These are phyloP conservation scores for Phymastichus coffea DNA, from an alignment of 1,140 invertebrate genomes.

Conservation along the genomic window DNA sequence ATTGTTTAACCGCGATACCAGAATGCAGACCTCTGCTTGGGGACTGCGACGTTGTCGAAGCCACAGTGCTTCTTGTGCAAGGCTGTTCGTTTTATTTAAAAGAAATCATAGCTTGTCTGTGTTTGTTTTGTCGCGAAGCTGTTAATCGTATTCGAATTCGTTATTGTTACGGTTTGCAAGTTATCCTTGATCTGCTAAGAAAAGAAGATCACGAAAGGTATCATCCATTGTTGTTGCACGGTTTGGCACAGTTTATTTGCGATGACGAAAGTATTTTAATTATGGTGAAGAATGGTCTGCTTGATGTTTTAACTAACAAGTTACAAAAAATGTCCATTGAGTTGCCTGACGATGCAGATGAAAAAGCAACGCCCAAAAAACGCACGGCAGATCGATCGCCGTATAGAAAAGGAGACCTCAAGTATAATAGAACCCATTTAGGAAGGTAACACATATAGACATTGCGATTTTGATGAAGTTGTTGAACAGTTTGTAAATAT, in stretches of 20 bases:
- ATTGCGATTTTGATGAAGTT: neutral
- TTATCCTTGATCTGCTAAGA: conserved; percentile 42
- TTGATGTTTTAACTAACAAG: conserved; percentile 42
- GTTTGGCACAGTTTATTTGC: conserved; percentile 41
- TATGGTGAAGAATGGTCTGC: conserved; percentile 46
- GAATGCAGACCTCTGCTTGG: conserved; percentile 45
- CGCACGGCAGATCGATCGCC: conserved; percentile 34
- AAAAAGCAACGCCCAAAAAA: conserved; percentile 35
- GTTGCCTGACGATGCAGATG: conserved; percentile 19
- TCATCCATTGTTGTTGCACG: conserved; percentile 42
- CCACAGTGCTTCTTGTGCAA: conserved; percentile 34
- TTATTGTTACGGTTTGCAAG: conserved; percentile 38
- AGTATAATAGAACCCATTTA: conserved; percentile 34
- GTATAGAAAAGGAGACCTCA: conserved; percentile 25
- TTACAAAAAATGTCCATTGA: conserved; percentile 38
- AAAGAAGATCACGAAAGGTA: conserved; percentile 35
- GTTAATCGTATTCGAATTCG: conserved; percentile 44
- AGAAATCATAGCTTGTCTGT: conserved; percentile 39
- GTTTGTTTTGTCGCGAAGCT: conserved; percentile 47
- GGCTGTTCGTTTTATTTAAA: conserved; percentile 23
- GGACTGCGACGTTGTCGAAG: conserved; percentile 38
- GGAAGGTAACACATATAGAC: conserved; percentile 32
- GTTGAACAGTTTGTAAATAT: neutral
- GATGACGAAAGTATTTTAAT: conserved; percentile 43
- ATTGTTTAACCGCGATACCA: conserved; percentile 41